Conservation (phyloP, 2,113 vertebrate species). For the Salvelinus namaycush region DNA sequence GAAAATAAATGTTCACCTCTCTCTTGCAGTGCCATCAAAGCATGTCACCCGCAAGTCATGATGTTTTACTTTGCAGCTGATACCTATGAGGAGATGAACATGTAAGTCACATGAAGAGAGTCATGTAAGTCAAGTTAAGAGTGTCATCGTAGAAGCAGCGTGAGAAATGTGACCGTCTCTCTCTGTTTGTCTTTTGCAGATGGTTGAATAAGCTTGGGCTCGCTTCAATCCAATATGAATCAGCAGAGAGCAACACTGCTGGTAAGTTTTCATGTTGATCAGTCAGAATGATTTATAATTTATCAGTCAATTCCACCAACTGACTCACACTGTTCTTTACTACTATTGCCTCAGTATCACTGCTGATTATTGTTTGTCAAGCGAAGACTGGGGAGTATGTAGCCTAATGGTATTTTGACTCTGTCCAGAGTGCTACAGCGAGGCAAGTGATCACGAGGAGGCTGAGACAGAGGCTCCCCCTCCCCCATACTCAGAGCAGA, state of each 20-base stretch:
- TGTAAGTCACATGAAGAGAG: constrained; percentile 77
- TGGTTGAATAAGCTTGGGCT: constrained; percentile 94
- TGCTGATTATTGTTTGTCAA: constrained; percentile 12
- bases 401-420: too few relatives aligned
- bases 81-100: constrained; percentile 88
- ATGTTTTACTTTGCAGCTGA: constrained; percentile 97
- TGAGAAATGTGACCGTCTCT: neutral
- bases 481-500: constrained; percentile 75
- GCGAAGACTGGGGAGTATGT: too few relatives aligned
- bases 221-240: constrained; percentile 81
- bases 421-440: constrained; percentile 89
- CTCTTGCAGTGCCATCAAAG: constrained; percentile 87
- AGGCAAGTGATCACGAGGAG: constrained; percentile 92
- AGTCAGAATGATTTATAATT: neutral
- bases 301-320: neutral
- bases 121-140: constrained; percentile 76
- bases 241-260: constrained; percentile 43
- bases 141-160: neutral
- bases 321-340: neutral
- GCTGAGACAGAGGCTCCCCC: constrained; percentile 81
- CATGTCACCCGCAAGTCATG: constrained; percentile 92
- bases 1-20: neutral
- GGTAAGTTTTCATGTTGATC: constrained; percentile 51
- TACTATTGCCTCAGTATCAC: neutral
- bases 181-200: constrained; percentile 66